Evolutionary conservation across 2,113 vertebrate species (phyloP).

Genomic region (Microcebus murinus): DNA sequence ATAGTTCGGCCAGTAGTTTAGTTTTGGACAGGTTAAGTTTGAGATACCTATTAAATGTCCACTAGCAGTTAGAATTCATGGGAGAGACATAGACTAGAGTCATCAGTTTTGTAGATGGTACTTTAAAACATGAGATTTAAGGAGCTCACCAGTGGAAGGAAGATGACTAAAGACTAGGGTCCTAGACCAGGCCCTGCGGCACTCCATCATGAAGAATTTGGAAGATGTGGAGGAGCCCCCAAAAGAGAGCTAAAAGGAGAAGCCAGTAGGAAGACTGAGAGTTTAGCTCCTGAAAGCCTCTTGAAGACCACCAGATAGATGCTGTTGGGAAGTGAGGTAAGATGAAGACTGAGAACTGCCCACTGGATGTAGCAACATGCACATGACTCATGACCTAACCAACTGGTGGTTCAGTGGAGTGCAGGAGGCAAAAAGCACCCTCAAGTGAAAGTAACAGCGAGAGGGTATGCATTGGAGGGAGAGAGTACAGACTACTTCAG

Average conservation of each 20-base stretch:
- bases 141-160: not conserved
- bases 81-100: not conserved
- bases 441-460: not conserved
- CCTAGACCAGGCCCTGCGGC: not conserved
- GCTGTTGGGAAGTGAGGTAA: too few relatives aligned
- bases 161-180: not conserved
- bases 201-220: not conserved
- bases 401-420: not conserved
- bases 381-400: not conserved
- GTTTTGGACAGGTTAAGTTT: not conserved
- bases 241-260: not conserved
- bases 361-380: too few relatives aligned
- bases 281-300: too few relatives aligned
- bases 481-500: not conserved
- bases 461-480: not conserved
- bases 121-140: not conserved
- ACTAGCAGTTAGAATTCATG: not conserved
- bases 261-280: too few relatives aligned
- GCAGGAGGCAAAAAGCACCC: not conserved
- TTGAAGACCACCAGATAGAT: too few relatives aligned
- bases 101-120: not conserved
- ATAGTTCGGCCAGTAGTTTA: not conserved
- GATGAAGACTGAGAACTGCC: not conserved
- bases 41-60: not conserved
- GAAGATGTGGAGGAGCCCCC: not conserved